Evolutionary conservation across 2,113 vertebrate genomes (phyloP), one percentile per base, ranked within the genome.

Genomic region (Dolichotis patagonum): DNA sequence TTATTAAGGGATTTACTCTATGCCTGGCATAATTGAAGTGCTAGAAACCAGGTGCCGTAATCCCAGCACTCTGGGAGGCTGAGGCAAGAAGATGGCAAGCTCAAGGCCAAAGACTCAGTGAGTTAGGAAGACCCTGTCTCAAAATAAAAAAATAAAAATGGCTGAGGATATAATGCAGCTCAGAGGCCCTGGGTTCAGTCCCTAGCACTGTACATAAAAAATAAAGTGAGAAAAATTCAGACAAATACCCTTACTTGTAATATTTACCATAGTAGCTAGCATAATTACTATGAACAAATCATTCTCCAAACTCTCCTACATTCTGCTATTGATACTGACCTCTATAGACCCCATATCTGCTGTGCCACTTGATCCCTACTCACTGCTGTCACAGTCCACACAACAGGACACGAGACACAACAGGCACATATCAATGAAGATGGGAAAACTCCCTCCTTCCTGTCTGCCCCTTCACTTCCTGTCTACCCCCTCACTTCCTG

Each of bases 321-420:
- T 54, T 52, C 41, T 71, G 94, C 38, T n/a, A 4, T 0, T 63
- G n/a, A 30, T 9, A 1, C 13, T 32, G 38, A 43, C 17, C 13
- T 54, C 69, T n/a, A 1, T 20, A 62, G 58, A 77, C 11, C 19
- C 32, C 20, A 22, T 28, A 24, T 52, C 17, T 49, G 17, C 26
- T 16, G 17, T 38, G 30, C 1, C 2, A 19, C 12, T n/a, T 81
- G 3, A 9, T 58, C 12, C 20, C 60, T 58, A 7, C 4, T 71
- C 52, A 24, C 26, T 35, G 60, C 62, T 26, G 16, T 5, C 24
- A 28, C 1, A 35, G n/a, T 7, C 17, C 20, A n/a, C 30, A 46
- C 1, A 43, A 26, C 0, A 30, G 54, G 30, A 22, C 41, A 0
- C 7, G 38, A 62, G 4, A 24, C n/a, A n/a, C n/a, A n/a, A n/a